These are phyloP conservation scores for Myxocyprinus asiaticus DNA, from an alignment of 2,113 vertebrate species.

Conservation along the genomic window DNA sequence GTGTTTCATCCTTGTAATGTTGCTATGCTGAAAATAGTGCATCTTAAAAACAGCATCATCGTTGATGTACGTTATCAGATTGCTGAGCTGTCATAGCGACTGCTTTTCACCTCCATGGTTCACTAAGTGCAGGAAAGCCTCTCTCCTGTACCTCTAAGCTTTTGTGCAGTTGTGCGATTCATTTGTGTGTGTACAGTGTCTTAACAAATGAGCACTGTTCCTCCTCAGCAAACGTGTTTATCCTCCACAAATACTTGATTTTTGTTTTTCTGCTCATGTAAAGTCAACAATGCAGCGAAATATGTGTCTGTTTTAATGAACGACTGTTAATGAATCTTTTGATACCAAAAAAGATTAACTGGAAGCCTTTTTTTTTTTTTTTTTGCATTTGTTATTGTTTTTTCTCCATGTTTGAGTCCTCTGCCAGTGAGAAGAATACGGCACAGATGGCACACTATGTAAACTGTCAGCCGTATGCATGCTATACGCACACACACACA, in stretches of 20 bases:
- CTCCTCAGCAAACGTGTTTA: neutral
- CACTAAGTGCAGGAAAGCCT: constrained; percentile 27
- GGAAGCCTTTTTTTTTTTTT: constrained; percentile 29
- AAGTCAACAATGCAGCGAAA: constrained; percentile 25
- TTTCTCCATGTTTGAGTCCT: constrained; percentile 31
- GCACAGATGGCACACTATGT: constrained; percentile 51
- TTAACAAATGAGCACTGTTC: neutral
- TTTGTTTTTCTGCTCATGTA: constrained; percentile 10
- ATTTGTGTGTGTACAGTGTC: neutral
- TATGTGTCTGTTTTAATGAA: constrained; percentile 20
- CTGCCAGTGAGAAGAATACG: constrained; percentile 47
- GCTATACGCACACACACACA: constrained; percentile 45
- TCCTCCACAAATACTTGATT: constrained; percentile 25
- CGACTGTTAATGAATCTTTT: constrained; percentile 41
- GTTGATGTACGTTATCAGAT: neutral
- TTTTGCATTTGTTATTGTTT: constrained; percentile 34
- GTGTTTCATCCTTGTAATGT: neutral
- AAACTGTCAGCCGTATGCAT: constrained; percentile 49
- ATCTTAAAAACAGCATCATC: neutral
- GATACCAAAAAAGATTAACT: constrained; percentile 31
- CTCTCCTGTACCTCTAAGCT: neutral
- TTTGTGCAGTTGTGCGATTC: constrained; percentile 11
- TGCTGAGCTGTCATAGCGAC: neutral
- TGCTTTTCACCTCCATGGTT: neutral
- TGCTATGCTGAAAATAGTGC: constrained; percentile 32